A percentile compares a stretch with the other conserved stretches of the same genome.
Conservation (phyloP, 2,113 vertebrate genomes). For the Caranx ignobilis region DNA sequence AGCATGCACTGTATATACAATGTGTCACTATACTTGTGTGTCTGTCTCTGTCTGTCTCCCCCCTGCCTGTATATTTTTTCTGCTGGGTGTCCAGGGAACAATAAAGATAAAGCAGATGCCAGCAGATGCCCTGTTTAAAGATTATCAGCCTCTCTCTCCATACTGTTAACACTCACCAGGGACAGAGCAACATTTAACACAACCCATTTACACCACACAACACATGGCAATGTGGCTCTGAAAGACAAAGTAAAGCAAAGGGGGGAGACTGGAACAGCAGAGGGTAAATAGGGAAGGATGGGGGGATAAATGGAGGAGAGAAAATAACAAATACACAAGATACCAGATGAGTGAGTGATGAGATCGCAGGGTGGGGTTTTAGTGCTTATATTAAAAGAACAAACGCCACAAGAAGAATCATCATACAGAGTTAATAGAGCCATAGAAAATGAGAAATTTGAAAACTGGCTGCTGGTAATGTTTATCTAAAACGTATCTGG, state of each 20-base stretch:
- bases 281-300: conserved; percentile 61
- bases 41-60: conserved; percentile 81
- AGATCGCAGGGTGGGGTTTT: neutral
- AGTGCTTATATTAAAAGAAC: neutral
- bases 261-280: conserved; percentile 62
- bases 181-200: conserved; percentile 85
- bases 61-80: conserved; percentile 56
- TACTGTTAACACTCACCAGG: conserved; percentile 95
- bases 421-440: neutral
- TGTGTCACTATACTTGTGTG: conserved; percentile 18
- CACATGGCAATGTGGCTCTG: conserved; percentile 70
- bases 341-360: conserved; percentile 23
- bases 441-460: neutral
- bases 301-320: conserved; percentile 4
- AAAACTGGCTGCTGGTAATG: neutral
- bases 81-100: conserved; percentile 88
- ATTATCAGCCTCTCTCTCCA: conserved; percentile 93
- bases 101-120: conserved; percentile 99
- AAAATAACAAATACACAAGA: conserved; percentile 7
- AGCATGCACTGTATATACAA: neutral
- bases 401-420: neutral
- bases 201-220: conserved; percentile 87
- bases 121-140: conserved; percentile 97
- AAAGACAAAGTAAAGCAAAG: conserved; percentile 66
- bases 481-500: neutral